These are phyloP conservation scores for Ichneumon xanthorius DNA, from an alignment of 2,888 invertebrate genomes.

Conservation along the genomic window DNA sequence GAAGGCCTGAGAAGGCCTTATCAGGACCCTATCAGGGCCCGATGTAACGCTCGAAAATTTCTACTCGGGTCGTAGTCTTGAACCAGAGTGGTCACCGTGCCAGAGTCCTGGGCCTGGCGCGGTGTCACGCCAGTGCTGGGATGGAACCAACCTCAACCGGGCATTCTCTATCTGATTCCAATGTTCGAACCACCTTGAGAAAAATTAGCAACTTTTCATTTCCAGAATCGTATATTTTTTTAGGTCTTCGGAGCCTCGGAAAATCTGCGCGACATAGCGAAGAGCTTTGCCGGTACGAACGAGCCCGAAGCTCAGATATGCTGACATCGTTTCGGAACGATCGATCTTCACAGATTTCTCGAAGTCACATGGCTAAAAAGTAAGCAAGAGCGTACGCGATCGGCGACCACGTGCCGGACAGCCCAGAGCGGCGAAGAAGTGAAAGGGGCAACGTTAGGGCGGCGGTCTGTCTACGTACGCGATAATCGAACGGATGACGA, in stretches of 20 bases:
- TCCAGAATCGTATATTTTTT: constrained; percentile 17
- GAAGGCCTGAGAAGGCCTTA: too few species aligned
- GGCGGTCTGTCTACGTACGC: constrained; percentile 42
- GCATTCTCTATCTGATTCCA: background rate
- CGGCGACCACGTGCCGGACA: constrained; percentile 49
- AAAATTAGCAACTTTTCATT: background rate
- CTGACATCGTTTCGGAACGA: constrained; percentile 18
- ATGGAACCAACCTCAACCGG: background rate
- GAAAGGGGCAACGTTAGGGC: constrained; percentile 68
- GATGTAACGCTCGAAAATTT: too few species aligned
- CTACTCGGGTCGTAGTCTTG: background rate
- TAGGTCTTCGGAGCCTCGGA: constrained; percentile 73
- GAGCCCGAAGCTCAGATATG: constrained; percentile 47
- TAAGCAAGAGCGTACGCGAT: constrained; percentile 13
- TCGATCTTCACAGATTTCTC: background rate
- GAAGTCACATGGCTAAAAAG: background rate
- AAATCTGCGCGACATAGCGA: constrained; percentile 69
- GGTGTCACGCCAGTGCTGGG: background rate
- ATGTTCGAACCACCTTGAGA: background rate
- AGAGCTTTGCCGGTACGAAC: constrained; percentile 56
- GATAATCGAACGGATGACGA: constrained; percentile 48
- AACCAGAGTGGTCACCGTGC: too few species aligned
- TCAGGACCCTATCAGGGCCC: too few species aligned
- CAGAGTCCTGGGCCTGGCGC: too few species aligned
- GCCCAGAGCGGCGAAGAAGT: constrained; percentile 66